These are phyloP conservation scores for Leptodactylus fallax DNA, from an alignment of 2,797 vertebrate genomes.

Conservation along the genomic window DNA sequence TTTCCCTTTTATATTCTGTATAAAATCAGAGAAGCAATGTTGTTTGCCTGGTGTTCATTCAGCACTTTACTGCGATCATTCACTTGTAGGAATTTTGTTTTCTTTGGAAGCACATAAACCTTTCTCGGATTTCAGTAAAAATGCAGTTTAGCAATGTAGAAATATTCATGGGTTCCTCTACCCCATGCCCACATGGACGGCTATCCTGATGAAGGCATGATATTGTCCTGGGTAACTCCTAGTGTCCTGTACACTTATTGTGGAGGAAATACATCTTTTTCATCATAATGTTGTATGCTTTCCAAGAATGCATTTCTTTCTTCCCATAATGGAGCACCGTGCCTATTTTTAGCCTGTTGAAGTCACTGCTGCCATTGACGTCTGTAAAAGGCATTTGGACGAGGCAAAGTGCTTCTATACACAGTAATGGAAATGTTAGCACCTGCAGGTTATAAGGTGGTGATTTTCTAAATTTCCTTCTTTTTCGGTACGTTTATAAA, in stretches of 20 bases:
- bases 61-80: conserved; percentile 22
- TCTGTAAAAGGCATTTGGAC: background rate
- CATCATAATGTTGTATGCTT: background rate
- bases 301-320: conserved; percentile 1
- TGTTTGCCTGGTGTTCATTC: background rate
- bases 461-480: background rate
- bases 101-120: conserved; percentile 24
- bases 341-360: background rate
- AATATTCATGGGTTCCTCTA: background rate
- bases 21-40: background rate
- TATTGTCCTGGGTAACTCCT: background rate
- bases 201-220: background rate
- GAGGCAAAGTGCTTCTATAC: background rate
- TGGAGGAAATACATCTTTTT: background rate
- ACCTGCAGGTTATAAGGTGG: background rate
- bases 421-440: background rate
- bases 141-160: background rate
- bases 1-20: background rate
- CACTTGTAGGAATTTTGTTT: conserved; percentile 41
- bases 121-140: background rate
- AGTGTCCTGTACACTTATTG: background rate
- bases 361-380: background rate
- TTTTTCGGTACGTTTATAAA: background rate
- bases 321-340: background rate
- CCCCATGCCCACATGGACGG: background rate